Evolutionary conservation across 2,888 invertebrate species (phyloP).

Genomic region (Hololepta plana): DNA sequence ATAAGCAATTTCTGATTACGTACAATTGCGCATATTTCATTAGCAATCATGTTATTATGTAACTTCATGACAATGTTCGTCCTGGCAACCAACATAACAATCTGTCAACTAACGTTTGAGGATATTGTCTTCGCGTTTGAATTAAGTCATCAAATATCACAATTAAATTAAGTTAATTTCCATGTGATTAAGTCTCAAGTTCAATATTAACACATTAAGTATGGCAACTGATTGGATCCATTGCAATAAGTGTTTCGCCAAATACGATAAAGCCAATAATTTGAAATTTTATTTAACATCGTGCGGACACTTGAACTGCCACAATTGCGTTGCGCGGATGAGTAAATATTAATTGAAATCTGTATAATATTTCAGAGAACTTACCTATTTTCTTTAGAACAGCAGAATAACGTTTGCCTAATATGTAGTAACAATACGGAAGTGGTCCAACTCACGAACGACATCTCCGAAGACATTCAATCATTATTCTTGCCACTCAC

Average conservation of each 20-base stretch:
- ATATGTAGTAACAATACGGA: slow-evolving; percentile 19
- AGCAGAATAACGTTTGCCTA: slow-evolving; percentile 14
- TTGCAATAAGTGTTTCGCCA: slow-evolving; percentile 22
- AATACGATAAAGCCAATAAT: slow-evolving; percentile 11
- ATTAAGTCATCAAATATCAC: too few species aligned
- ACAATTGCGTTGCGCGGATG: slow-evolving; percentile 15
- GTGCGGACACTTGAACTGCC: slow-evolving; percentile 22
- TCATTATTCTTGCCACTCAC: slow-evolving; percentile 18
- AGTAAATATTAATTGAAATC: slow-evolving; percentile 13
- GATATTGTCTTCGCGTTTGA: too few species aligned
- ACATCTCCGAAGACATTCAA: slow-evolving; percentile 16
- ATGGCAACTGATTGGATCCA: slow-evolving; percentile 19
- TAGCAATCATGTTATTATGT: too few species aligned
- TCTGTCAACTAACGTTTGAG: too few species aligned
- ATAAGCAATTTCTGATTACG: too few species aligned
- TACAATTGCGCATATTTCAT: too few species aligned
- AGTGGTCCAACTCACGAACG: slow-evolving; percentile 17
- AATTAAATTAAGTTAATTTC: too few species aligned
- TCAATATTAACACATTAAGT: too few species aligned
- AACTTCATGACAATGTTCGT: too few species aligned
- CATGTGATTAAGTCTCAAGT: too few species aligned
- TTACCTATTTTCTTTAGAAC: slow-evolving; percentile 7
- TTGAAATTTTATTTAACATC: slow-evolving; percentile 18
- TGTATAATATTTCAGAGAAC: slow-evolving; percentile 2
- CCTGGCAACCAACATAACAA: too few species aligned